Percentiles rank a stretch among this genome's conserved stretches.
These are phyloP conservation scores for Leucoptera coffeella DNA, from an alignment of 2,888 invertebrate genomes.

Conservation along the genomic window DNA sequence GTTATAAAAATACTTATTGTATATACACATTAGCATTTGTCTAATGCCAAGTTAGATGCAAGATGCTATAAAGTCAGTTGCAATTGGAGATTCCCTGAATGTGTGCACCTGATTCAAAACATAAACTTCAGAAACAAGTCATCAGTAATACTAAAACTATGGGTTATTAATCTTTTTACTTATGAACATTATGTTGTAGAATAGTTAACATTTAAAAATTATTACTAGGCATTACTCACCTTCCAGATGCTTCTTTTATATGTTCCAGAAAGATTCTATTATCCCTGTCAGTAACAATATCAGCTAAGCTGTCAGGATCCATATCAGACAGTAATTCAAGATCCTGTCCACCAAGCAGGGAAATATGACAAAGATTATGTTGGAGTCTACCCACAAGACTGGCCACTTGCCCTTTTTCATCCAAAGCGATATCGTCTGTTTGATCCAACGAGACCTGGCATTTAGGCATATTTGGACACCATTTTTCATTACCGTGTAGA, in stretches of 20 bases:
- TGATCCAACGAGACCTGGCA: slow-evolving; percentile 58
- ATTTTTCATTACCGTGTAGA: slow-evolving; percentile 68
- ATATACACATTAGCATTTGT: too few species aligned
- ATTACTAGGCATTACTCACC: too few species aligned
- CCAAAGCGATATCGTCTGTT: slow-evolving; percentile 48
- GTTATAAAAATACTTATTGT: too few species aligned
- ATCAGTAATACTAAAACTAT: too few species aligned
- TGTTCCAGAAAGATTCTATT: slow-evolving; percentile 72
- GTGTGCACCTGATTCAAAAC: too few species aligned
- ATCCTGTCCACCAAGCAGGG: slow-evolving; percentile 76
- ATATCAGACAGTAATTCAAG: slow-evolving; percentile 80
- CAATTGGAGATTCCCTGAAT: too few species aligned
- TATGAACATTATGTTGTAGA: too few species aligned
- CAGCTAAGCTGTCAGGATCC: slow-evolving; percentile 83
- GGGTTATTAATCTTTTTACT: too few species aligned
- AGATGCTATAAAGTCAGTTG: too few species aligned
- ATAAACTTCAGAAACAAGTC: too few species aligned
- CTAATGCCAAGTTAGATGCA: too few species aligned
- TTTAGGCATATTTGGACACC: slow-evolving; percentile 60
- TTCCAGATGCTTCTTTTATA: slow-evolving; percentile 77
- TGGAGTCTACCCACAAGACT: slow-evolving; percentile 71
- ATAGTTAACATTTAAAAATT: too few species aligned
- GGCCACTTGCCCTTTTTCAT: slow-evolving; percentile 58
- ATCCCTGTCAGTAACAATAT: slow-evolving; percentile 68
- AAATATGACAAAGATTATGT: slow-evolving; percentile 78